A percentile compares a stretch with the other conserved stretches of the same genome.
Evolutionary conservation across 2,113 vertebrate genomes (phyloP).

Genomic region (Otolemur garnettii): DNA sequence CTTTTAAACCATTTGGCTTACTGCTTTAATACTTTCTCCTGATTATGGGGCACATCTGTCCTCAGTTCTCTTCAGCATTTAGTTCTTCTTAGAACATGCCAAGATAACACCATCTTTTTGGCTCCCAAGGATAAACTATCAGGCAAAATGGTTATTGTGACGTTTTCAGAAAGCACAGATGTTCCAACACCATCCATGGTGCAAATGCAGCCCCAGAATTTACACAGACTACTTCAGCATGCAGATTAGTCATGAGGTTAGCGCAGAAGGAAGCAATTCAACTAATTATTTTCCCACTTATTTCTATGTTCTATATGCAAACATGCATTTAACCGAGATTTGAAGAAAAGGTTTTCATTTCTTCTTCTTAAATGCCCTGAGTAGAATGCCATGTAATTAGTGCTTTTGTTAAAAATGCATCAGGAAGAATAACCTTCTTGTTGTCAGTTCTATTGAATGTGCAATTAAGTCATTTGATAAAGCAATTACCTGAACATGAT

Average conservation of each 20-base stretch:
- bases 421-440: slow-evolving; percentile 84
- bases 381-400: slow-evolving; percentile 83
- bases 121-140: slow-evolving; percentile 42
- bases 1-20: background rate
- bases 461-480: slow-evolving; percentile 88
- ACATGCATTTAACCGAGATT: slow-evolving; percentile 72
- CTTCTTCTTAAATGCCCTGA: slow-evolving; percentile 67
- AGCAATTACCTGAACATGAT: slow-evolving; percentile 87
- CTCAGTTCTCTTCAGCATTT: slow-evolving; percentile 26
- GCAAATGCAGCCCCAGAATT: slow-evolving; percentile 11
- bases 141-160: slow-evolving; percentile 69
- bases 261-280: slow-evolving; percentile 62
- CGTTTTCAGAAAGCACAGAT: slow-evolving; percentile 78
- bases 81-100: slow-evolving; percentile 57
- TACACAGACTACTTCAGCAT: slow-evolving; percentile 27
- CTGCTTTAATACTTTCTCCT: slow-evolving; percentile 54
- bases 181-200: slow-evolving; percentile 5
- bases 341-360: slow-evolving; percentile 71
- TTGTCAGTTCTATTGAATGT: slow-evolving; percentile 85
- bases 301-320: slow-evolving; percentile 72
- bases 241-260: slow-evolving; percentile 48
- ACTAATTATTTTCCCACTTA: slow-evolving; percentile 68
- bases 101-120: slow-evolving; percentile 50
- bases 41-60: background rate
- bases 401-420: slow-evolving; percentile 85